A percentile compares a stretch with the other conserved stretches of the same genome.
These are phyloP conservation scores for Falco concolor DNA, from an alignment of 2,797 vertebrate genomes.

Conservation along the genomic window DNA sequence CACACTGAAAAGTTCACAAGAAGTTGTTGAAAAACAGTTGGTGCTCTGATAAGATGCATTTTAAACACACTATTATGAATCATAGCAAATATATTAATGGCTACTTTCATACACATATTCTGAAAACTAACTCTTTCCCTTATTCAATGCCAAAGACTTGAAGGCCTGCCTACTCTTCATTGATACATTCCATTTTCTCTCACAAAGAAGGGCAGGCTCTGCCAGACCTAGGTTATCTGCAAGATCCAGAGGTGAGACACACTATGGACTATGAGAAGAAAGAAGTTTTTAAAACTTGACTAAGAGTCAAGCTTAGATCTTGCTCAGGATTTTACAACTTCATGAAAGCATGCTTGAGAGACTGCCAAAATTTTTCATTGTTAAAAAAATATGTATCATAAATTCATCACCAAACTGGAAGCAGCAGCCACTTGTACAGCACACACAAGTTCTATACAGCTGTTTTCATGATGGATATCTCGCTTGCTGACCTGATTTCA, in stretches of 20 bases:
- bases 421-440: neutral
- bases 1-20: slow-evolving; percentile 7
- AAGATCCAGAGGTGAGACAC: neutral
- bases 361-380: neutral
- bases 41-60: neutral
- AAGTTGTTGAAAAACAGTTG: neutral
- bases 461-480: neutral
- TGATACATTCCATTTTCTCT: neutral
- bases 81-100: neutral
- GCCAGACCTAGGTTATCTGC: neutral
- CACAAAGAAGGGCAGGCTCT: neutral
- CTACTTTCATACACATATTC: neutral
- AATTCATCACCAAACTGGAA: neutral
- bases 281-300: neutral
- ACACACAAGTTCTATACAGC: neutral
- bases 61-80: neutral
- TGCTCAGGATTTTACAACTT: slow-evolving; percentile 23
- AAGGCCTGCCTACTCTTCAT: neutral
- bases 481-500: slow-evolving; percentile 8
- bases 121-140: neutral
- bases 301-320: neutral
- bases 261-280: neutral
- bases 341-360: neutral
- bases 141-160: neutral
- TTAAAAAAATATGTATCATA: neutral